A percentile compares a stretch with the other conserved stretches of the same genome.
These are phyloP conservation scores for Heteromormyrus szaboi DNA, from an alignment of 2,797 vertebrate genomes.

Conservation along the genomic window DNA sequence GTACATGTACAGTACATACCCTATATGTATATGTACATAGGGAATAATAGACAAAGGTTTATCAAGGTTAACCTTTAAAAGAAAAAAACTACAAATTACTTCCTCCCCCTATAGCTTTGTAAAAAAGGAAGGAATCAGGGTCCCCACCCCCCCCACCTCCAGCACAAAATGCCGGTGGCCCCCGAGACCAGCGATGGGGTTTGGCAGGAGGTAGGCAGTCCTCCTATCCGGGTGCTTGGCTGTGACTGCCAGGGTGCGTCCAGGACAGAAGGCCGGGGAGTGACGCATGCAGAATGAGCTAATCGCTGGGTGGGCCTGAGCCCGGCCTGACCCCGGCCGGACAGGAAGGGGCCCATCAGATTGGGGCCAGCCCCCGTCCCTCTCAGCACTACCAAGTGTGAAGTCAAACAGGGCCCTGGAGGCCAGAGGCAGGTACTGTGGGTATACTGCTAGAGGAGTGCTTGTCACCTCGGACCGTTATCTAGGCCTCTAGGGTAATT, in stretches of 20 bases:
- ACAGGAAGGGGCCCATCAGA: conserved; percentile 50
- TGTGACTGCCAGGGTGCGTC: conserved; percentile 29
- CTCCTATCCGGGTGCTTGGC: conserved; percentile 31
- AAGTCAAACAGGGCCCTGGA: background rate
- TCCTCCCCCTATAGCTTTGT: background rate
- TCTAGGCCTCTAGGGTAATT: background rate
- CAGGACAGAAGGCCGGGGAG: conserved; percentile 30
- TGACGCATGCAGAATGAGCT: conserved; percentile 40
- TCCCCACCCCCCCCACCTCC: background rate
- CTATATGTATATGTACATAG: background rate
- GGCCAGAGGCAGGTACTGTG: background rate
- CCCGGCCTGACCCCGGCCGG: conserved; percentile 45
- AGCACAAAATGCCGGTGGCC: background rate
- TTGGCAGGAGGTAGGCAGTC: conserved; percentile 18
- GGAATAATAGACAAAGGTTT: background rate
- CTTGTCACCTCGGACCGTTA: background rate
- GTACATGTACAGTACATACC: too few species aligned
- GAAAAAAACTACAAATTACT: background rate
- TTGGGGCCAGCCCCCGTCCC: background rate
- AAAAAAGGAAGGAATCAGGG: background rate
- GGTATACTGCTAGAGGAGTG: background rate
- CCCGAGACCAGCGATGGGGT: conserved; percentile 19
- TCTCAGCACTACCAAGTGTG: background rate
- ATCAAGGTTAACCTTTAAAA: background rate
- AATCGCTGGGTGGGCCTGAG: conserved; percentile 42